Evolutionary conservation across 37 sponge, comb jelly and placozoan species (phyloP), one percentile per base, ranked within the genome.

Genomic region (Ephydatia muelleri): DNA sequence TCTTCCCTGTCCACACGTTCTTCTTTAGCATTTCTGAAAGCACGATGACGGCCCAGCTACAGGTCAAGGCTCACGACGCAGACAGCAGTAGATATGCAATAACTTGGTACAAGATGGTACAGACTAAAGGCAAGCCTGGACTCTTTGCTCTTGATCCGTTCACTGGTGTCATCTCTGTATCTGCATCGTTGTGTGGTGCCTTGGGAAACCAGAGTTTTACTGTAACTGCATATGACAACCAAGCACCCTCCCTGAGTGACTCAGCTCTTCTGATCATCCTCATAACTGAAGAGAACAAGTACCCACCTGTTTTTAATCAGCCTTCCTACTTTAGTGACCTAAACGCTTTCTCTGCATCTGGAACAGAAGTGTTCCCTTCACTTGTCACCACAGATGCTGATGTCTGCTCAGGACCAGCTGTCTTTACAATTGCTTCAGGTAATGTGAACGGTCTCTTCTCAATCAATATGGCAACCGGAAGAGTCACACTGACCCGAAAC

Each of bases 311-410:
- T 35, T 94, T 94, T 47, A 47, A 80, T 1, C 86, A 83, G 68
- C 92, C 92, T 6, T 91, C 95, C 0, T 91, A 91, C 71, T 81
- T 91, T 29, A 80, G 85, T 26, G 47, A 85, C 9, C 37, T 94
- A 5, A 80, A 88, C 19, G 85, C 74, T 1, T 12, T 67, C 4
- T 85, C 89, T 1, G 69, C 67, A 40, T 81, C 69, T 33, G 82
- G 76, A 5, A 87, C 88, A 31, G 82, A 67, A 33, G 84, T 91
- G 21, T 38, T 91, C 26, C 40, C 87, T 19, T 14, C 12, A 0
- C 82, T 94, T 36, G 32, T 49, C 26, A 89, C 92, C 0, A 85
- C 74, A 23, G 95, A 94, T 39, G 49, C 34, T 36, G 95, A 94
- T 43, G 66, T 70, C 37, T 91, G 95, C 76, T 86, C 88, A 80